Percentiles rank a stretch among this genome's conserved stretches.
phyloP scores from a whole-genome alignment of 2,797 vertebrate species.

The Pelochelys cantorii region DNA sequence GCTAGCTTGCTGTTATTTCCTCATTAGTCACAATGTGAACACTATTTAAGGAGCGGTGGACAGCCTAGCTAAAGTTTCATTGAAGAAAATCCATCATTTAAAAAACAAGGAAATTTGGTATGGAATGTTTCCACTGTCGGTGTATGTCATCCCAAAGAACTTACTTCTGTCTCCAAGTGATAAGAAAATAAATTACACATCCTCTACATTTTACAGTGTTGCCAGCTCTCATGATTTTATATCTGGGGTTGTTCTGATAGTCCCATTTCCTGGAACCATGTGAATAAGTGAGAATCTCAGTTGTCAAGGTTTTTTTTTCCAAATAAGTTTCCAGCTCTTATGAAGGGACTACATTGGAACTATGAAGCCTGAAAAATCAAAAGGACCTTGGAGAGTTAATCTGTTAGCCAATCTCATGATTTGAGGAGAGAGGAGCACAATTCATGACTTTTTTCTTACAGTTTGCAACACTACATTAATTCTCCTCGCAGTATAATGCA shows the following conservation, averaged over 20 bases:
- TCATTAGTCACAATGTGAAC: not conserved
- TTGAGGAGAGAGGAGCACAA: not conserved
- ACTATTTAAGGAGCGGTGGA: not conserved
- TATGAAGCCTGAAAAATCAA: not conserved
- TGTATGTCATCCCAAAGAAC: not conserved
- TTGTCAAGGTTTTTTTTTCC: rapidly evolving
- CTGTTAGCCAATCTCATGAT: not conserved
- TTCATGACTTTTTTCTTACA: not conserved
- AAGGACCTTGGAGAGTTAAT: not conserved
- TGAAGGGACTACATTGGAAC: not conserved
- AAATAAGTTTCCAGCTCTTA: not conserved
- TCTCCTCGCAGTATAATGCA: not conserved
- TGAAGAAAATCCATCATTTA: not conserved
- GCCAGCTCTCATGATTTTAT: not conserved
- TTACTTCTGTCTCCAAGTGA: not conserved
- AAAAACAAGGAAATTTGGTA: not conserved
- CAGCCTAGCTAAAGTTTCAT: not conserved
- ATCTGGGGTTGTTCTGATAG: not conserved
- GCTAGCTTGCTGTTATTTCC: not conserved
- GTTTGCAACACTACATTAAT: not conserved
- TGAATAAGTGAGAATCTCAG: not conserved
- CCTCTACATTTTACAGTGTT: not conserved
- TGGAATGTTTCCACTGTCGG: not conserved
- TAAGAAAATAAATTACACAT: not conserved
- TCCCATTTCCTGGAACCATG: not conserved